Base-by-base conservation (phyloP, 2,797 vertebrate genomes). In the Sebastes matsubarae region DNA sequence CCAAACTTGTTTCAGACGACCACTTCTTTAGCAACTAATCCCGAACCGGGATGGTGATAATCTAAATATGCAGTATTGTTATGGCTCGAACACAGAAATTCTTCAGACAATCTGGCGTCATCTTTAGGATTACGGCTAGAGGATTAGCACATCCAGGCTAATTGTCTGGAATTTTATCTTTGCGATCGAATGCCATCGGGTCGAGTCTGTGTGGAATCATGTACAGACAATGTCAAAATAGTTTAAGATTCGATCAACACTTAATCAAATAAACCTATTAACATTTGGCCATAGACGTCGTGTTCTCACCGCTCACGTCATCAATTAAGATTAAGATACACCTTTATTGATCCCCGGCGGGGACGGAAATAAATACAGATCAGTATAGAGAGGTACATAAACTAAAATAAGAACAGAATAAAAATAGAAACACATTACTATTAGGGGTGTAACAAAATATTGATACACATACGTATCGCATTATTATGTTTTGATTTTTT, bases 81-180 rank as follows among this genome's bases (percentile, higher is more conserved):
- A 71, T 92, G 93, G 58, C 89, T 89, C 4, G 22, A 85, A 74
- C 29, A 25, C 20, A 81, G 72, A 80, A 78, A 67, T 84, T 70
- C 70, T 69, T 22, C 75, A 86, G 88, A 92, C 88, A 91, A 91
- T 88, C 89, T 32, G 86, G 92, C 94, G 93, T 86, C 91, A 65
- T 59, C 65, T 81, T 80, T 7, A 59, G 74, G 92, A 94, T 94
- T 89, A 90, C 2, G 9, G 69, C 29, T 7, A 25, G 60, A 70
- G 79, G 88, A 94, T 93, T 90, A 94, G 55, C 20, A 30, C 61
- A 84, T 87, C 67, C 29, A 69, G 59, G 58, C 71, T 77, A 89
- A 89, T 86, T 84, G 70, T 77, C 36, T 80, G 88, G 87, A 89
- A 93, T 92, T 73, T 89, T 87, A 89, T 90, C 88, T 82, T 74